A percentile compares a stretch with the other conserved stretches of the same genome.
phyloP scores from a whole-genome alignment of 2,113 vertebrate species.

The Crotalus helleri region DNA sequence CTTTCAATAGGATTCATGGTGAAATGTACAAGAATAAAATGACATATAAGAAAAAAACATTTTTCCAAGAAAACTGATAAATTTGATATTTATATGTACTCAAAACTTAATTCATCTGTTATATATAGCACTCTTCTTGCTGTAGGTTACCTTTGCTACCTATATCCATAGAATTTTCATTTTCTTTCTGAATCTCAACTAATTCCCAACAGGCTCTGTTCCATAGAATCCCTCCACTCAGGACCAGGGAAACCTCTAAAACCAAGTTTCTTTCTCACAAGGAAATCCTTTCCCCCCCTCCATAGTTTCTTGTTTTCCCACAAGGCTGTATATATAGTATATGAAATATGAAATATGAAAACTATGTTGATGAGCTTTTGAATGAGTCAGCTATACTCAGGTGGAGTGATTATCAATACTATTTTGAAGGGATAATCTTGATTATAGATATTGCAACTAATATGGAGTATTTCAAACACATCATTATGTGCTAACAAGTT shows the following conservation, averaged over 20 bases:
- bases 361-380: not conserved
- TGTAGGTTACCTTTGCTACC: slow-evolving; percentile 51
- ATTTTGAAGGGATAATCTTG: slow-evolving; percentile 12
- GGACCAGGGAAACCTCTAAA: not conserved
- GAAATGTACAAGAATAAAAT: not conserved
- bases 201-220: not conserved
- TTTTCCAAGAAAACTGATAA: not conserved
- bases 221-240: not conserved
- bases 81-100: slow-evolving; percentile 41
- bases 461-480: not conserved
- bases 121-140: slow-evolving; percentile 28
- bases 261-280: not conserved
- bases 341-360: too few species aligned
- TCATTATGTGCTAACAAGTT: not conserved
- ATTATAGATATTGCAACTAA: not conserved
- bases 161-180: slow-evolving; percentile 14
- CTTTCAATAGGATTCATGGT: not conserved
- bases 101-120: slow-evolving; percentile 26
- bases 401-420: not conserved
- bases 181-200: slow-evolving; percentile 7
- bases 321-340: not conserved
- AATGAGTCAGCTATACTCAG: not conserved
- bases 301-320: not conserved
- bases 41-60: not conserved
- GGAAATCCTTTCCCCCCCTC: not conserved